phyloP scores from a whole-genome alignment of 2,113 vertebrate species.

The Neopipo cinnamomea region DNA sequence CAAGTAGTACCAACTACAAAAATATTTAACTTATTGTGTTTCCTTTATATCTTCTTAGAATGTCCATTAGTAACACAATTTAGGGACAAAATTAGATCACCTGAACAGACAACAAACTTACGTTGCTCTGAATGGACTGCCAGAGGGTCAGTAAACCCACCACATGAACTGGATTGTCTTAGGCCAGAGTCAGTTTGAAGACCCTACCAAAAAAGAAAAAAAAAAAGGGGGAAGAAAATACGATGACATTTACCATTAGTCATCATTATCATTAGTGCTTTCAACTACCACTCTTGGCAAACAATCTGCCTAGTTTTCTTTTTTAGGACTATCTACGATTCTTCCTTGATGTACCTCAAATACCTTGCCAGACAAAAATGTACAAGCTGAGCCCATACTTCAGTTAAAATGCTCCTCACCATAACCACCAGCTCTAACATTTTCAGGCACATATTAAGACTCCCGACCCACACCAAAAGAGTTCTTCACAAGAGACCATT shows the following conservation, averaged over 20 bases:
- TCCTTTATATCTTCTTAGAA: not conserved
- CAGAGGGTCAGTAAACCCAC: conserved; percentile 84
- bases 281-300: not conserved
- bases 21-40: not conserved
- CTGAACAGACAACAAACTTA: conserved; percentile 63
- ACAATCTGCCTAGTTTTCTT: not conserved
- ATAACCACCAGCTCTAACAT: not conserved
- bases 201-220: not conserved
- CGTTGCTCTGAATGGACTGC: conserved; percentile 80
- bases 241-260: not conserved
- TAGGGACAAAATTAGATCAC: not conserved
- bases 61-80: not conserved
- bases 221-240: not conserved
- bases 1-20: not conserved
- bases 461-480: not conserved
- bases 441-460: not conserved
- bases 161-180: conserved; percentile 82
- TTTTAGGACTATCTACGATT: not conserved
- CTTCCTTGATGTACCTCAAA: not conserved
- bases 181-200: conserved; percentile 74
- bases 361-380: not conserved
- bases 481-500: not conserved
- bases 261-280: not conserved
- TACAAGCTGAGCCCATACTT: not conserved
- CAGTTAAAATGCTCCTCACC: not conserved